Percentiles rank a stretch among this genome's conserved stretches.
phyloP scores from a whole-genome alignment of 2,888 invertebrate species.

The Thysanoteuthis rhombus region DNA sequence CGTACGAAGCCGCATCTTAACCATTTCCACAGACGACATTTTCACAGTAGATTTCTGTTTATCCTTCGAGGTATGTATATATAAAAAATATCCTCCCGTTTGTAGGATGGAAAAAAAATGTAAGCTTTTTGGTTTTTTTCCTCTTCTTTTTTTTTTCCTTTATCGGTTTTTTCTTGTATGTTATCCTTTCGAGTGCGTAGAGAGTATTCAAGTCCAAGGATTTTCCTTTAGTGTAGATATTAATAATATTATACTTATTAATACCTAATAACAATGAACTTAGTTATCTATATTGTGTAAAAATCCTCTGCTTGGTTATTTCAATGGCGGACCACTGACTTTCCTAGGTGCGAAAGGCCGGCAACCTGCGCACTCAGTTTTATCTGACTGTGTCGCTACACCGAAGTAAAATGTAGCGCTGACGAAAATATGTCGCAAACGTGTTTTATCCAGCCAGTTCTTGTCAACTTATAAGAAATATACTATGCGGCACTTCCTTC shows the following conservation, averaged over 20 bases:
- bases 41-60: background rate
- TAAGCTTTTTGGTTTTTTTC: background rate
- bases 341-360: background rate
- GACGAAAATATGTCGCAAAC: background rate
- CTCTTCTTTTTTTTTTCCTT: background rate
- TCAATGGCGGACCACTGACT: slow-evolving; percentile 16
- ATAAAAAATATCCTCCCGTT: background rate
- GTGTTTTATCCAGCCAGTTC: background rate
- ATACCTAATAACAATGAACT: background rate
- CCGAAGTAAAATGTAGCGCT: slow-evolving; percentile 17
- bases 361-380: slow-evolving; percentile 16
- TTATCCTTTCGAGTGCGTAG: no score
- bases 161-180: background rate
- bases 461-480: background rate
- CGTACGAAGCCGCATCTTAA: slow-evolving; percentile 14
- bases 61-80: background rate
- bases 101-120: background rate
- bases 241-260: no score
- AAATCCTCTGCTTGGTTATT: background rate
- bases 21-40: slow-evolving; percentile 25
- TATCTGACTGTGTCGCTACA: slow-evolving; percentile 14
- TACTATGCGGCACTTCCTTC: background rate
- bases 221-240: background rate
- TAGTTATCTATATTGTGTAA: background rate
- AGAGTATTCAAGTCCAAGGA: no score